Evolutionary conservation across 2,888 invertebrate species (phyloP).

Genomic region (Caenorhabditis sulstoni): DNA sequence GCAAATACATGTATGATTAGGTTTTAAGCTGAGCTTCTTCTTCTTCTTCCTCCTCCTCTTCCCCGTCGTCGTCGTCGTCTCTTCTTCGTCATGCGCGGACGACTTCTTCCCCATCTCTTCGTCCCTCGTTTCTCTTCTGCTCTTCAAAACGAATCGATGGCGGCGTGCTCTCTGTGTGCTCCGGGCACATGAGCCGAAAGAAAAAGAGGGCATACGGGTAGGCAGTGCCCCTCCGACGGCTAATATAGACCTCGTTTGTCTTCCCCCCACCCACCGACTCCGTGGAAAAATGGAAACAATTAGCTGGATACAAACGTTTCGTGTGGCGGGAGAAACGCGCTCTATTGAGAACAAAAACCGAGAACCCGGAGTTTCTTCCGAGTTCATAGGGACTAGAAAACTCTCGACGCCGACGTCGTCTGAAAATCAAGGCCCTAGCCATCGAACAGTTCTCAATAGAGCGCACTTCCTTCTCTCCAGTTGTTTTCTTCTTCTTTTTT

Average conservation of each 20-base stretch:
- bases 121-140: background rate
- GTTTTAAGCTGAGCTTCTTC: constrained; percentile 50
- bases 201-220: constrained; percentile 29
- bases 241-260: constrained; percentile 40
- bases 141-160: constrained; percentile 41
- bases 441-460: too few relatives aligned
- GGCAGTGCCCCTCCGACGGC: constrained; percentile 12
- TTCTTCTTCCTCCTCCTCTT: constrained; percentile 6
- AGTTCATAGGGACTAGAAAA: too few relatives aligned
- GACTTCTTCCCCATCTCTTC: constrained; percentile 13
- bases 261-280: background rate
- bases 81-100: constrained; percentile 14
- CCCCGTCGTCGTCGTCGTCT: constrained; percentile 19
- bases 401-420: too few relatives aligned
- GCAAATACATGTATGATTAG: constrained; percentile 62
- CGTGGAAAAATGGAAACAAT: too few relatives aligned
- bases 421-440: too few relatives aligned
- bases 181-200: constrained; percentile 19
- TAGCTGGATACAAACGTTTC: too few relatives aligned
- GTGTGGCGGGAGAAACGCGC: too few relatives aligned
- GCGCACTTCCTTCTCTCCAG: background rate
- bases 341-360: too few relatives aligned
- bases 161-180: constrained; percentile 24
- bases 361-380: too few relatives aligned
- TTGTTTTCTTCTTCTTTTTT: constrained; percentile 4